Base-by-base conservation (phyloP, 2,888 invertebrate genomes). In the Ophonus ardosiacus region DNA sequence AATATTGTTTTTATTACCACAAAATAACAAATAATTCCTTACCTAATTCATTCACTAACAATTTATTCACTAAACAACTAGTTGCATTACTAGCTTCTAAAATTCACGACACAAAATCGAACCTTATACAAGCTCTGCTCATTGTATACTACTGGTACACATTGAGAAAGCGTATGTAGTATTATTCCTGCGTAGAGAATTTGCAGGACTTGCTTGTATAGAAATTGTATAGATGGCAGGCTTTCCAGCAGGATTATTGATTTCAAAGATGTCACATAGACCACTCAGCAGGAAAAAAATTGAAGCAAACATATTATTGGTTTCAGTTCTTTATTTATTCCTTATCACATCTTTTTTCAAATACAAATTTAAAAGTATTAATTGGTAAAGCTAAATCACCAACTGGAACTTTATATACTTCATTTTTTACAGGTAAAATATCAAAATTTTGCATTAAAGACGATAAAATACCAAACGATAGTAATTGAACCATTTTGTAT, bases 401-500 rank as follows among this genome's bases (percentile, higher is more conserved):
- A 61, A 93, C 91, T 0, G 93, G 92, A 15, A 94, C 92, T 85
- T 91, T 91, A 88, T 94, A 94, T 80, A 88, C 88, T 86, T 92
- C 91, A 4, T 90, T 91, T 17, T 91, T 89, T 1, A 91, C 89
- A 4, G 93, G 92, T 15, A 90, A 82, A 57, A 95, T 90, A 63
- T 91, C 91, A 88, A 92, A 94, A 86, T 93, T 91, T 88, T 94
- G 93, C 84, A 94, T 88, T 17, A 94, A 87, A 17, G 92, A 92
- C 3, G 93, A 93, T 10, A 94, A 86, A 3, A 92, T 91, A 1
- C 93, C 91, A 87, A 94, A 94, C 81, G 93, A 92, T 7, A 94
- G 88, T 78, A 93, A 91, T 87, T 94, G 94, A 0, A 95, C 94
- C 91, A 95, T 91, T 88, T 94, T 94, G 90, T 94, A 94, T 0